Conservation (phyloP, 2,888 invertebrate genomes). For the Ichneumoninae sp. region DNA sequence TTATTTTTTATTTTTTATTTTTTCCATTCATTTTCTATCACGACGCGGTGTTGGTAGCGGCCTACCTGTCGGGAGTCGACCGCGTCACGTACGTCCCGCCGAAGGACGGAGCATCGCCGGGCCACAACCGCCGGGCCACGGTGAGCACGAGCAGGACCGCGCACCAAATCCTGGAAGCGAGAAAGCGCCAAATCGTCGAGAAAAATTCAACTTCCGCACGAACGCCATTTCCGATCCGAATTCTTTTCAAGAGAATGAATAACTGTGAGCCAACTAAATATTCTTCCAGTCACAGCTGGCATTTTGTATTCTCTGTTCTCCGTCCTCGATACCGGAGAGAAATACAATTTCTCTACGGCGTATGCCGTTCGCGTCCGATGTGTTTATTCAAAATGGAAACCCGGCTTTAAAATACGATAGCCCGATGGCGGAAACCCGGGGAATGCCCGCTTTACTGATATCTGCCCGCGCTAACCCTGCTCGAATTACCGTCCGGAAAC, state of each 20-base stretch:
- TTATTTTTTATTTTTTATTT: conserved; percentile 38
- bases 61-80: conserved; percentile 63
- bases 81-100: conserved; percentile 64
- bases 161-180: conserved; percentile 3
- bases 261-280: conserved; percentile 42
- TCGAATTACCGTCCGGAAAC: neutral
- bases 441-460: neutral
- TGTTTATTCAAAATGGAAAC: neutral
- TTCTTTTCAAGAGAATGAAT: conserved; percentile 30
- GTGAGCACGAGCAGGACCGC: neutral
- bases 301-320: conserved; percentile 22
- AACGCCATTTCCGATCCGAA: conserved; percentile 20
- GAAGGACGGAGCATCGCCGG: conserved; percentile 38
- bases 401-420: neutral
- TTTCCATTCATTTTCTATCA: conserved; percentile 52
- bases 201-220: conserved; percentile 56
- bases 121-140: neutral
- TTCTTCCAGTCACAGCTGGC: conserved; percentile 18
- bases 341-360: conserved; percentile 17
- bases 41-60: conserved; percentile 57
- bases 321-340: neutral
- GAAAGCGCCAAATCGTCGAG: conserved; percentile 40
- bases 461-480: neutral
- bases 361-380: neutral
- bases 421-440: neutral